phyloP scores from a whole-genome alignment of 30 jellyfish, hydroid and myxozoan species.

The Turritopsis rubra region DNA sequence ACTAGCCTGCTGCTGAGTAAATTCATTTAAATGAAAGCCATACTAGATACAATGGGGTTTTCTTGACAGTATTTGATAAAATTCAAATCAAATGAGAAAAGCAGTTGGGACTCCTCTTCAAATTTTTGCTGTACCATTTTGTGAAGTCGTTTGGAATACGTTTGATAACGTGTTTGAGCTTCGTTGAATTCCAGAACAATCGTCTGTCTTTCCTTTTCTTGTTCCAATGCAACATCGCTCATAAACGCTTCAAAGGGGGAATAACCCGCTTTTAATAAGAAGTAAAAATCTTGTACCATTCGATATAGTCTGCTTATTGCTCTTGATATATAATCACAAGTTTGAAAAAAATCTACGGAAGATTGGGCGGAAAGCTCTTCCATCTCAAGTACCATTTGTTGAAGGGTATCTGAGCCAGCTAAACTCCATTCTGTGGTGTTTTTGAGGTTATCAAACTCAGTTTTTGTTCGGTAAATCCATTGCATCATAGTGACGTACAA shows the following conservation, averaged over 20 bases:
- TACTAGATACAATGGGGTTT: too few species aligned
- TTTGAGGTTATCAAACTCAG: not conserved
- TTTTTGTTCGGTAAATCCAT: not conserved
- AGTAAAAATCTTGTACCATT: not conserved
- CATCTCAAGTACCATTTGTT: not conserved
- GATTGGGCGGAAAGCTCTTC: not conserved
- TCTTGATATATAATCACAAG: not conserved
- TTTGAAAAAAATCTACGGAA: not conserved
- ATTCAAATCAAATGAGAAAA: not conserved
- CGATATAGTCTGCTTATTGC: not conserved
- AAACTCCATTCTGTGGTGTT: not conserved
- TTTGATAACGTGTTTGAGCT: not conserved
- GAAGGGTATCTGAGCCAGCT: not conserved
- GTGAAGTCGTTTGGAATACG: not conserved
- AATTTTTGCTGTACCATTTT: not conserved
- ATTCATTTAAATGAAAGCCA: not conserved
- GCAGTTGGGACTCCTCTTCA: not conserved
- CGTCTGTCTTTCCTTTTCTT: not conserved
- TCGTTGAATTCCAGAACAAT: not conserved
- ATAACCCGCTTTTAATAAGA: not conserved
- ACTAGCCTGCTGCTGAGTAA: too few species aligned
- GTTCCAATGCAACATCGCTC: not conserved
- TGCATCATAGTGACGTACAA: not conserved
- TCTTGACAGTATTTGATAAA: not conserved
- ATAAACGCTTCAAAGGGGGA: not conserved